phyloP scores from a whole-genome alignment of 2,113 vertebrate species.

The Calidris pugnax region DNA sequence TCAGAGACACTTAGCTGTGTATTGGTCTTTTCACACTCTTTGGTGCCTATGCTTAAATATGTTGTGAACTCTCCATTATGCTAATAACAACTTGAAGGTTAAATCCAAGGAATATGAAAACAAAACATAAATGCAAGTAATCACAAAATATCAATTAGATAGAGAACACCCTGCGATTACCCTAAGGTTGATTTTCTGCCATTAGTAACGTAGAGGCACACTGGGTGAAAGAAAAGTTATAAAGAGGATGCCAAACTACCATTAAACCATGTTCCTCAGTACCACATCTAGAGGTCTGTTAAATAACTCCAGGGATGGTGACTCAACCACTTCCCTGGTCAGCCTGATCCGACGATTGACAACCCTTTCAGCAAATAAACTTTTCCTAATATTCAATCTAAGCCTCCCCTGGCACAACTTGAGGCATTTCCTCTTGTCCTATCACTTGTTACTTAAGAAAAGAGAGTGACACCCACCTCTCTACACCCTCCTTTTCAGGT shows the following conservation, averaged over 20 bases:
- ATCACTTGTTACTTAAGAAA: too few relatives aligned
- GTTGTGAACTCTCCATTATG: neutral
- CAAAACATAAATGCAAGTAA: neutral
- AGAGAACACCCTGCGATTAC: rapidly evolving
- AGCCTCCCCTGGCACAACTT: too few relatives aligned
- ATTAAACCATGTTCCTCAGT: neutral
- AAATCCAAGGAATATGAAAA: neutral
- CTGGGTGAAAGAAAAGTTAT: neutral
- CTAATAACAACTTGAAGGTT: neutral
- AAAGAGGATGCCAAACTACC: neutral
- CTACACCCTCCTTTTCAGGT: too few relatives aligned
- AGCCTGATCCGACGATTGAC: too few relatives aligned
- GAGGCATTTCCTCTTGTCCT: too few relatives aligned
- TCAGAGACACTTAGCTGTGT: neutral
- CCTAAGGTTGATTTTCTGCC: neutral
- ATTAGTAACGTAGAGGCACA: neutral
- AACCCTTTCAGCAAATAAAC: too few relatives aligned
- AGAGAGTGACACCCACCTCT: too few relatives aligned
- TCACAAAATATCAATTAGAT: neutral
- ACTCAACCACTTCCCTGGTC: too few relatives aligned
- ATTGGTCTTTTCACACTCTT: neutral
- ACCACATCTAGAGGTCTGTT: neutral
- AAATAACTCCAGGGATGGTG: too few relatives aligned
- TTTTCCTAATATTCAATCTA: too few relatives aligned
- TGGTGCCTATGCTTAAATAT: neutral